These are phyloP conservation scores for Tretioscincus oriximinensis DNA, from an alignment of 2,113 vertebrate species.

Conservation along the genomic window DNA sequence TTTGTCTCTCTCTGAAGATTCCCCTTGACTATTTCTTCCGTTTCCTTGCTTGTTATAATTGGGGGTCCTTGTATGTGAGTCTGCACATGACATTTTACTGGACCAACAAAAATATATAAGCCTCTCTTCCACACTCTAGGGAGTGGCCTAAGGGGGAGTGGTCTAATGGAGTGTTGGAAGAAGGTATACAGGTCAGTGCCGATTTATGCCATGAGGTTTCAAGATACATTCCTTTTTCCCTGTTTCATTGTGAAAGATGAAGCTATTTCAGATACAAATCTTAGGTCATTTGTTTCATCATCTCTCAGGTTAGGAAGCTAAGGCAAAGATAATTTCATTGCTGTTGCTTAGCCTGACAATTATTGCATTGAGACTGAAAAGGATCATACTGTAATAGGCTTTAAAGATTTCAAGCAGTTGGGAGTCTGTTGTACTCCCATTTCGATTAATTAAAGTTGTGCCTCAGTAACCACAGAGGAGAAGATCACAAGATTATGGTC, in stretches of 20 bases:
- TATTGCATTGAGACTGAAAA: slow-evolving; percentile 46
- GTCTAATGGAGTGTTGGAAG: too few relatives aligned
- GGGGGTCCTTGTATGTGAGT: slow-evolving; percentile 20
- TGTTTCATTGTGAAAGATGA: slow-evolving; percentile 37
- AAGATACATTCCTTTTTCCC: slow-evolving; percentile 32
- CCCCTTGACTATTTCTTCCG: not conserved
- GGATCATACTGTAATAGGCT: slow-evolving; percentile 54
- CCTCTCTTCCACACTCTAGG: too few relatives aligned
- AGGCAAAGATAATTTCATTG: slow-evolving; percentile 38
- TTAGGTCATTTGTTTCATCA: slow-evolving; percentile 17
- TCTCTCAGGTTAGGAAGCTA: slow-evolving; percentile 32
- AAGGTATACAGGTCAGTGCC: too few relatives aligned
- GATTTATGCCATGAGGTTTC: slow-evolving; percentile 16
- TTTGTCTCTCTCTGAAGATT: not conserved
- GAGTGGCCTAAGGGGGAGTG: too few relatives aligned
- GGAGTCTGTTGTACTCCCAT: slow-evolving; percentile 48
- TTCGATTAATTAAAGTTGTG: slow-evolving; percentile 55
- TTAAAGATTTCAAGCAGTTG: slow-evolving; percentile 51
- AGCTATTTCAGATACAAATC: slow-evolving; percentile 46
- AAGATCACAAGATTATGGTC: slow-evolving; percentile 47
- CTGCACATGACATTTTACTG: too few relatives aligned
- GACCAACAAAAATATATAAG: too few relatives aligned
- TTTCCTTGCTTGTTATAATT: not conserved
- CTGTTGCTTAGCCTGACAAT: slow-evolving; percentile 36
- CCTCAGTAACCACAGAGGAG: slow-evolving; percentile 39